Conservation (phyloP, 2,797 vertebrate genomes). For the Danio albolineatus region DNA sequence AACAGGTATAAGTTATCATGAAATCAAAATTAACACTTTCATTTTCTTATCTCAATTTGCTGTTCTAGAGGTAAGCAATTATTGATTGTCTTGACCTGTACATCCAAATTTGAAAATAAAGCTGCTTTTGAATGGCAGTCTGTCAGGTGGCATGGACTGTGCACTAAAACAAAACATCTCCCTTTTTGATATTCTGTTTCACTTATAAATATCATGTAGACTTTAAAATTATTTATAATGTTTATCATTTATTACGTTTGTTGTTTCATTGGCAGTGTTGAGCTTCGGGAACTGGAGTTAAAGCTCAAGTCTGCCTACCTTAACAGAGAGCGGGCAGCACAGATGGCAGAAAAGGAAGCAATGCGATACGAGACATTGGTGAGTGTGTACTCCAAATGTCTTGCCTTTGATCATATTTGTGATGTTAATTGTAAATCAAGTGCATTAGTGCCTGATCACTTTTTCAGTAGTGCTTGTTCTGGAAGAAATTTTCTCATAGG, state of each 20-base stretch:
- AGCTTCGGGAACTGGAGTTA: constrained; percentile 89
- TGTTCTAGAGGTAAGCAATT: no score
- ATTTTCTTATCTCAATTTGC: no score
- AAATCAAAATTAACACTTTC: no score
- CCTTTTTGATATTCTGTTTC: no score
- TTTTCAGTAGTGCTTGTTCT: no score
- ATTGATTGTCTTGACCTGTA: no score
- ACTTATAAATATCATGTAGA: no score
- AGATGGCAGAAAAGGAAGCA: constrained; percentile 89
- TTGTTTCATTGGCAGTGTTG: constrained; percentile 75
- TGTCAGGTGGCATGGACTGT: background rate
- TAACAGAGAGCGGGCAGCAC: constrained; percentile 89
- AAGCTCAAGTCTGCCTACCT: constrained; percentile 89
- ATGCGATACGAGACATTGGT: constrained; percentile 85
- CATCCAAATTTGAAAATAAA: no score
- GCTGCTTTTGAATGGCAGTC: no score
- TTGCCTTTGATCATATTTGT: background rate
- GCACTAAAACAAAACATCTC: no score
- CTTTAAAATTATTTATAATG: background rate
- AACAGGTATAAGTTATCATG: constrained; percentile 82
- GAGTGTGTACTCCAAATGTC: constrained; percentile 61
- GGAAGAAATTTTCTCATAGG: no score
- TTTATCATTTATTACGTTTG: background rate
- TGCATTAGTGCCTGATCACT: no score
- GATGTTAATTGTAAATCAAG: background rate